Evolutionary conservation across 2,797 vertebrate species (phyloP), one percentile per base, ranked within the genome.

Genomic region (Hippocampus kuda): DNA sequence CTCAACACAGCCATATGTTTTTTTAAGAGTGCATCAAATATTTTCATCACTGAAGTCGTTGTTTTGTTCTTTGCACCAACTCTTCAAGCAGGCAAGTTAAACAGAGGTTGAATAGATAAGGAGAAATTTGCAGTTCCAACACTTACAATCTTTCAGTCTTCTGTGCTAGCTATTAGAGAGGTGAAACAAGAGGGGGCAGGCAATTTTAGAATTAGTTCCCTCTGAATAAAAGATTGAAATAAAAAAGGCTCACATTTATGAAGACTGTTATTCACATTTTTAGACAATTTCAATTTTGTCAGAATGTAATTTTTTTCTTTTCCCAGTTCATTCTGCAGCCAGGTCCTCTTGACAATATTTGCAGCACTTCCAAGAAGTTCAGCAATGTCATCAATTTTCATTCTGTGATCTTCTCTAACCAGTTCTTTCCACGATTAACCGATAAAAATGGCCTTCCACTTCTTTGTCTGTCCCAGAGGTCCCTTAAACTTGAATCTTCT

Each of bases 41-140:
- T 64, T 53, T 72, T 68, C n/a, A 77, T 75, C 74, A 77, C 74
- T 68, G 8, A 83, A 75, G 78, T 75, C 24, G 56, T 83, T 77
- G 75, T 81, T 67, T 59, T 72, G 7, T n/a, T 62, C 20, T 41
- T 38, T 38, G 34, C 7, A 20, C 38, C 34, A 41, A 12, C 38
- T n/a, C 9, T 4, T 63, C 20, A 42, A 3, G 42, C 9, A 42
- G 10, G 20, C 0, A 63, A 41, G 18, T 41, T 41, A 10, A 63
- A 42, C 13, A 18, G n/a, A 59, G 24, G 54, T 57, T 26, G 4
- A 11, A 26, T 57, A 5, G 11, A 27, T 15, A 27, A 24, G 18
- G 27, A 4, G 18, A 61, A 34, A 61, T 61, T 3, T 61, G 16
- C 56, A 20, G 13, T 60, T 20, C 59, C 27, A 3, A 16, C 30